Percentiles rank a stretch among this genome's conserved stretches.
phyloP scores from a whole-genome alignment of 1,140 invertebrate species.

The Sitodiplosis mosellana region DNA sequence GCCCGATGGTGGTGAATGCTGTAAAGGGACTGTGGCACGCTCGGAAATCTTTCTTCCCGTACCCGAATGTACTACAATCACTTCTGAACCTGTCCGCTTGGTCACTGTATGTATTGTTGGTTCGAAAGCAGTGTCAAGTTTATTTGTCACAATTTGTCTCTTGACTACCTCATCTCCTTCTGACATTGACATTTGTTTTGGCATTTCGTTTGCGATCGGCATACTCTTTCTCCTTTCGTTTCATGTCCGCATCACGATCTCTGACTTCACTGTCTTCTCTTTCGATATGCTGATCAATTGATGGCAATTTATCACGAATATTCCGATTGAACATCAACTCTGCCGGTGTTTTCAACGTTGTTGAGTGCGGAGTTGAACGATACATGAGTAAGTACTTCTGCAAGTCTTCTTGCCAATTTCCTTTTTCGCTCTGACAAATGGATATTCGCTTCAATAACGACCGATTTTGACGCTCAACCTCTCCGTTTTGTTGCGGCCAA shows the following conservation, averaged over 20 bases:
- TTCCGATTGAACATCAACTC: constrained; percentile 17
- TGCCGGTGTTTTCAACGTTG: constrained; percentile 18
- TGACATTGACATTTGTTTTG: background rate
- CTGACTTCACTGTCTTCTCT: constrained; percentile 1
- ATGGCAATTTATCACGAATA: too few species aligned
- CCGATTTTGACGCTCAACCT: constrained; percentile 18
- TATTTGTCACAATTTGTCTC: background rate
- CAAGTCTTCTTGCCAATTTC: too few species aligned
- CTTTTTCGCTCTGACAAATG: too few species aligned
- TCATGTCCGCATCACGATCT: constrained; percentile 4
- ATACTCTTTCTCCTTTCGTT: too few species aligned
- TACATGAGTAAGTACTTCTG: constrained; percentile 17
- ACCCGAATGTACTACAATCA: too few species aligned
- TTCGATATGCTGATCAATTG: background rate
- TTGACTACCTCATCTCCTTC: background rate
- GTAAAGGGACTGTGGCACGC: too few species aligned
- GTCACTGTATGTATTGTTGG: too few species aligned
- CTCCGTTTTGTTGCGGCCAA: constrained; percentile 19
- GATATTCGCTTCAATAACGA: too few species aligned
- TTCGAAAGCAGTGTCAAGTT: too few species aligned
- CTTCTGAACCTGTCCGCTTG: too few species aligned
- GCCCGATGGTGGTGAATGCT: too few species aligned
- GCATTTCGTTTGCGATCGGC: background rate
- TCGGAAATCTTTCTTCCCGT: too few species aligned
- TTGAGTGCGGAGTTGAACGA: constrained; percentile 15